Base-by-base conservation (phyloP, 2,113 vertebrate genomes). In the Cyrtonyx montezumae region DNA sequence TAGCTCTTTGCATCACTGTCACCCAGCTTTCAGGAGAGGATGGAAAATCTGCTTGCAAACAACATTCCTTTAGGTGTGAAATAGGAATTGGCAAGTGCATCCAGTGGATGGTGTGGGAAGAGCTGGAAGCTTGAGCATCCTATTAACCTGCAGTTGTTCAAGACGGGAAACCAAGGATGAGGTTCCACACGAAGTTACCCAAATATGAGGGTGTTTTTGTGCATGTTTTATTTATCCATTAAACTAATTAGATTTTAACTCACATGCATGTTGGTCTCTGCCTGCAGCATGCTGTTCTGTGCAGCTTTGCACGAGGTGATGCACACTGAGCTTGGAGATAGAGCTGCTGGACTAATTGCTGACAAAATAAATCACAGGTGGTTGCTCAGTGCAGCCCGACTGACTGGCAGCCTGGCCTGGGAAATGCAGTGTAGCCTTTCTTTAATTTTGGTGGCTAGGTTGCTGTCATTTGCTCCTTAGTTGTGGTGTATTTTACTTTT, bases 181-280 rank as follows among this genome's bases (percentile, higher is more conserved):
- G 18, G 53, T n/a, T 65, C 5, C 1, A 2, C 21, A 3, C 25
- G 42, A 37, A 79, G 48, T 34, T 59, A 15, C 32, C 17, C 13
- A 30, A 19, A 46, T 7, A 3, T 1, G 4, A 26, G 6, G 53
- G 30, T 13, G 0, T 56, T 19, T 69, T 65, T 43, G 8, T 66
- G 37, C 42, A 3, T 2, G 5, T 76, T 51, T 77, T 25, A 25
- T 67, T 66, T 37, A 8, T 32, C 34, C 36, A 26, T 17, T 28
- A 25, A 23, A 26, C 26, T 25, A 8, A 14, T 16, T 20, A 30
- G 13, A 30, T 73, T 42, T 51, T 36, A 34, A 37, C 40, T 37
- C 19, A 4, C 23, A 8, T 32, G 32, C 14, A 5, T 2, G 3
- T 68, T 20, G 46, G 16, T 58, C 42, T 56, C 53, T 30, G 79